Percentiles rank a stretch among this genome's conserved stretches.
These are phyloP conservation scores for Aplochiton taeniatus DNA, from an alignment of 2,797 vertebrate genomes.

Conservation along the genomic window DNA sequence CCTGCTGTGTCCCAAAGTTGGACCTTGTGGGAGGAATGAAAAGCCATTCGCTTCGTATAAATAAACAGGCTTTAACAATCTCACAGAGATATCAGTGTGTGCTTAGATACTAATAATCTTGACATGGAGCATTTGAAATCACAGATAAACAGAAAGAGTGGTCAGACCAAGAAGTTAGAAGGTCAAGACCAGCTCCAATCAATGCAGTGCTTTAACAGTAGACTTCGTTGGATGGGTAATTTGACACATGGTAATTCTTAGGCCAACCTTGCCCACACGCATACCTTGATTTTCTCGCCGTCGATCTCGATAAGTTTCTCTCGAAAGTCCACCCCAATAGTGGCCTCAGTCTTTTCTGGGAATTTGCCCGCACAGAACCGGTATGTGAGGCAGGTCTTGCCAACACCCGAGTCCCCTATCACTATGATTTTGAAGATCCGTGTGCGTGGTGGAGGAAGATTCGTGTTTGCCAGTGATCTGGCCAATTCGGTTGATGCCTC, in stretches of 20 bases:
- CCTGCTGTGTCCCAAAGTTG: slow-evolving; percentile 98
- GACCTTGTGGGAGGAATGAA: slow-evolving; percentile 74
- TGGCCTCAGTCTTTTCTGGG: slow-evolving; percentile 95
- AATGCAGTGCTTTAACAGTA: neutral
- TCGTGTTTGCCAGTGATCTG: slow-evolving; percentile 64
- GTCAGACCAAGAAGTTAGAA: neutral
- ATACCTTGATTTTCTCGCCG: slow-evolving; percentile 93
- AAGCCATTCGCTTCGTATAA: neutral
- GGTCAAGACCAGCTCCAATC: neutral
- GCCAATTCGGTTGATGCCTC: slow-evolving; percentile 83
- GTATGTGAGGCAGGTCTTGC: slow-evolving; percentile 97
- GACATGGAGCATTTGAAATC: neutral
- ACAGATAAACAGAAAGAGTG: neutral
- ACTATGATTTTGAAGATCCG: slow-evolving; percentile 98
- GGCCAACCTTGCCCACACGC: neutral
- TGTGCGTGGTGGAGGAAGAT: slow-evolving; percentile 81
- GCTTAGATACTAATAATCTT: too few relatives aligned
- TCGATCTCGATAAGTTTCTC: slow-evolving; percentile 92
- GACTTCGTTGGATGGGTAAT: neutral
- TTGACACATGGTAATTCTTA: neutral
- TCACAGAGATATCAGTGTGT: neutral
- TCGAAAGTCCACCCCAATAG: slow-evolving; percentile 96
- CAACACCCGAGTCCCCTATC: slow-evolving; percentile 95
- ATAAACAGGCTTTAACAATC: neutral
- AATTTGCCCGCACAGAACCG: slow-evolving; percentile 94